Evolutionary conservation across 2,888 invertebrate genomes (phyloP).

Genomic region (Clostera curtula): DNA sequence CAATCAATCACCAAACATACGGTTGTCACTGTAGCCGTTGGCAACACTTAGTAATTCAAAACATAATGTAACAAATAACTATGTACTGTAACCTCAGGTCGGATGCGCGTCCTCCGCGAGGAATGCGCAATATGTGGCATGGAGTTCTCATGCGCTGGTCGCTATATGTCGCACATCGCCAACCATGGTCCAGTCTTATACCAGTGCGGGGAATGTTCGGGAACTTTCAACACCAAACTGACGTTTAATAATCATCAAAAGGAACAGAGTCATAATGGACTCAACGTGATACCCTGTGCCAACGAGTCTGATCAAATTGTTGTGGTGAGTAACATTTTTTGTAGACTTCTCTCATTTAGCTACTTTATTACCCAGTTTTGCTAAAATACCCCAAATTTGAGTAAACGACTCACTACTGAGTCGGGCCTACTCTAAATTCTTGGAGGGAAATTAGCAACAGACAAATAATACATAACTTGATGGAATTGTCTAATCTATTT

Average conservation of each 20-base stretch:
- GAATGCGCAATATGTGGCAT: conserved; percentile 66
- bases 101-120: conserved; percentile 44
- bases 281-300: conserved; percentile 37
- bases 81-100: conserved; percentile 29
- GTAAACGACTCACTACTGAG: no score
- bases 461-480: no score
- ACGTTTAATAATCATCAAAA: conserved; percentile 75
- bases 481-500: no score
- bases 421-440: no score
- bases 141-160: conserved; percentile 57
- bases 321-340: conserved; percentile 7
- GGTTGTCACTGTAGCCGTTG: no score
- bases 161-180: conserved; percentile 74
- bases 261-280: conserved; percentile 69
- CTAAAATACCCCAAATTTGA: no score
- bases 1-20: no score
- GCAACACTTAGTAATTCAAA: no score
- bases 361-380: no score
- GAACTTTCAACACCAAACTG: conserved; percentile 61
- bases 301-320: conserved; percentile 10
- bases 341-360: no score
- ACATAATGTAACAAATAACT: no score
- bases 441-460: no score
- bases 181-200: conserved; percentile 77
- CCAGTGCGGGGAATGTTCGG: conserved; percentile 72